Evolutionary conservation across 1,140 invertebrate species (phyloP).

Genomic region (Lordiphosa mommai): DNA sequence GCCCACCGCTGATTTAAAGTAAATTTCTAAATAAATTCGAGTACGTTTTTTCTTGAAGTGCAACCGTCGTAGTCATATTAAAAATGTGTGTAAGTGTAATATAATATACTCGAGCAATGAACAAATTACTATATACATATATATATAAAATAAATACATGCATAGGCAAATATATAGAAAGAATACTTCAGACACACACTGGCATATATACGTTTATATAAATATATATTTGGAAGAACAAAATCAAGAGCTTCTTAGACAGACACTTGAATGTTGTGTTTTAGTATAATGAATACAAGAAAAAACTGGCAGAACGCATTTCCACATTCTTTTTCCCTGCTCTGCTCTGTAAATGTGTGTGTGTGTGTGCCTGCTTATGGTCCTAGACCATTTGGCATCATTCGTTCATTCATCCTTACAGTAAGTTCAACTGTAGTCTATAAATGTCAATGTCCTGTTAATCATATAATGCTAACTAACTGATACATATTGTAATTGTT

Average conservation of each 20-base stretch:
- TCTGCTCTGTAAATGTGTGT: background rate
- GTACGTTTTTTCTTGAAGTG: too few species aligned
- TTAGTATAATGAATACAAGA: conserved; percentile 9
- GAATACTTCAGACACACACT: conserved; percentile 1
- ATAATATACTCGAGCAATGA: background rate
- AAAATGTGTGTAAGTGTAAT: background rate
- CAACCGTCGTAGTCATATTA: too few species aligned
- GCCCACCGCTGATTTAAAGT: too few species aligned
- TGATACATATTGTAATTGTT: too few species aligned
- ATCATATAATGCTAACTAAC: too few species aligned
- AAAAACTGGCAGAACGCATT: background rate
- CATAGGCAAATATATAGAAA: background rate
- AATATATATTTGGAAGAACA: conserved; percentile 31
- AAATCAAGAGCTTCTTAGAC: conserved; percentile 75
- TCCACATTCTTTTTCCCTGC: background rate
- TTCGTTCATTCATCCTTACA: too few species aligned
- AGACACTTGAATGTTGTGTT: conserved; percentile 56
- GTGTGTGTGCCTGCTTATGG: background rate
- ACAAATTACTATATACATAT: background rate
- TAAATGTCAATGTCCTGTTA: too few species aligned
- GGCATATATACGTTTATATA: too few species aligned
- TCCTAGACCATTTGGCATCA: background rate
- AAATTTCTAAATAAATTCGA: too few species aligned
- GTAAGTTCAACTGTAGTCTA: too few species aligned
- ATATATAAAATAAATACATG: conserved; percentile 4